Percentiles rank a stretch among this genome's conserved stretches.
These are phyloP conservation scores for Dicentrarchus labrax DNA, from an alignment of 2,113 vertebrate species.

Conservation along the genomic window DNA sequence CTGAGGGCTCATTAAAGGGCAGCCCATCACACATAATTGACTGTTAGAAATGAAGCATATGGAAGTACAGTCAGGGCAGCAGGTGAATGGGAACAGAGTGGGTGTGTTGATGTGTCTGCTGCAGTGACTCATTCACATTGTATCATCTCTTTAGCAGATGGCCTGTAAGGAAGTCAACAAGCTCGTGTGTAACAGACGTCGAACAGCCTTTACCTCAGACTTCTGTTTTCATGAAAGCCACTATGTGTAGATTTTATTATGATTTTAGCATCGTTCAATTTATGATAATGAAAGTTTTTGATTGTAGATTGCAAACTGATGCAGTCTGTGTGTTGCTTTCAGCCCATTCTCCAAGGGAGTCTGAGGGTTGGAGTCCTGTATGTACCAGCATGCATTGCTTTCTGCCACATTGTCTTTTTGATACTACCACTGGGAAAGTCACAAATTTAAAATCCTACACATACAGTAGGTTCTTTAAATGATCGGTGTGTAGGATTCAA, in stretches of 20 bases:
- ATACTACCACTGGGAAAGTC: neutral
- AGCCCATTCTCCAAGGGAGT: neutral
- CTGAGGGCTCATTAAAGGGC: constrained; percentile 37
- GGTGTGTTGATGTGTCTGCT: constrained; percentile 24
- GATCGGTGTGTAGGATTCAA: too few relatives aligned
- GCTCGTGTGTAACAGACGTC: neutral
- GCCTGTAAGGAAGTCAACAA: constrained; percentile 6
- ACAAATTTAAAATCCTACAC: neutral
- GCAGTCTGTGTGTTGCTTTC: neutral
- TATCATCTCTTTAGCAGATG: constrained; percentile 16
- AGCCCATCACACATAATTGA: constrained; percentile 34
- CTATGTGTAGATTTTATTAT: neutral
- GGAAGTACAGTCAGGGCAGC: neutral
- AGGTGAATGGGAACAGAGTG: constrained; percentile 39
- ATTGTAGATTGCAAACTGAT: neutral
- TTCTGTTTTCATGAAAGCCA: neutral
- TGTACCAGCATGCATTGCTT: neutral
- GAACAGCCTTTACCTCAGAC: neutral
- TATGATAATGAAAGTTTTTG: neutral
- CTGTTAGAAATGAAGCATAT: constrained; percentile 23
- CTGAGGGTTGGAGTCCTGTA: neutral
- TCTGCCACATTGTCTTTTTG: neutral
- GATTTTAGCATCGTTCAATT: neutral
- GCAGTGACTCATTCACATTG: constrained; percentile 4
- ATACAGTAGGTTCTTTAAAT: neutral